Percentiles rank a stretch among this genome's conserved stretches.
phyloP scores from a whole-genome alignment of 2,113 vertebrate species.

The Polyodon spathula region DNA sequence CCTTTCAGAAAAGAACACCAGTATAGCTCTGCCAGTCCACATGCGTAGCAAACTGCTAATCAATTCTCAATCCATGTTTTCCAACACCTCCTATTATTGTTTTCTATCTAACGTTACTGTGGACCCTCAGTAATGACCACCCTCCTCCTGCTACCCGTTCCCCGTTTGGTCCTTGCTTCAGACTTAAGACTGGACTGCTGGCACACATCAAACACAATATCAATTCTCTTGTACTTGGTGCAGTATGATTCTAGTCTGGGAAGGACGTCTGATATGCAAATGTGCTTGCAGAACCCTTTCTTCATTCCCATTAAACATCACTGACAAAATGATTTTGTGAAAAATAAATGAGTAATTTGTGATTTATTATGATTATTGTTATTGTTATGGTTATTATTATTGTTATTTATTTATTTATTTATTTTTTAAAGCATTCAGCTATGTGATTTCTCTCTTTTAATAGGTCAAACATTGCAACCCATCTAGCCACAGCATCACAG shows the following conservation, averaged over 20 bases:
- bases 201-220: slow-evolving; percentile 11
- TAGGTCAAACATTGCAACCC: slow-evolving; percentile 70
- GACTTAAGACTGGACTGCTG: slow-evolving; percentile 8
- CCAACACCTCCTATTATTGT: too few species aligned
- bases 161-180: slow-evolving; percentile 6
- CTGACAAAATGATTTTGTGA: neutral
- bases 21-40: too few species aligned
- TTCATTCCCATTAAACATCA: neutral
- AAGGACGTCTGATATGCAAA: neutral
- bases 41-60: too few species aligned
- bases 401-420: too few species aligned
- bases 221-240: slow-evolving; percentile 4
- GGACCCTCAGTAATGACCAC: too few species aligned
- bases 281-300: neutral
- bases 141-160: neutral
- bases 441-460: slow-evolving; percentile 29
- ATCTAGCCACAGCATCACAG: slow-evolving; percentile 56
- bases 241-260: slow-evolving; percentile 2
- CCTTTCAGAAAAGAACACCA: too few species aligned
- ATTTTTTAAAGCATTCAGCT: neutral
- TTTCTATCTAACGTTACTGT: too few species aligned
- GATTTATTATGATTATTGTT: neutral
- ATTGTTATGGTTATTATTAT: too few species aligned
- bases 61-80: too few species aligned
- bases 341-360: neutral